phyloP scores from a whole-genome alignment of 2,888 invertebrate genomes.

The Allygus modestus region DNA sequence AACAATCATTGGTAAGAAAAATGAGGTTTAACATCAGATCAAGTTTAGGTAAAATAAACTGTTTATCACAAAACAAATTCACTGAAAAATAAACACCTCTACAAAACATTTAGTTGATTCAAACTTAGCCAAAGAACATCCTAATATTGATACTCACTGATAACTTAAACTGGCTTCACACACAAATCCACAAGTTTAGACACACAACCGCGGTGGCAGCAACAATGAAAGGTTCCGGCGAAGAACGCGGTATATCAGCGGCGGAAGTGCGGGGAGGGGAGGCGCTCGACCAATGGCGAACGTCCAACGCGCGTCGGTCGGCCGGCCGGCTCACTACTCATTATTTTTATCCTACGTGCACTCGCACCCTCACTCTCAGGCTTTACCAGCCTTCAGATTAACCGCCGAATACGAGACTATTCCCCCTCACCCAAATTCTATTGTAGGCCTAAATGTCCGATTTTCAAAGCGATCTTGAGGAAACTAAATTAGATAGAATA shows the following conservation, averaged over 20 bases:
- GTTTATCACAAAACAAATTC: too few species aligned
- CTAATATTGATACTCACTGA: conserved; percentile 17
- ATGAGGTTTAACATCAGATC: too few species aligned
- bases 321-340: background rate
- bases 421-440: too few species aligned
- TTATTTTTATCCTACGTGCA: conserved; percentile 6
- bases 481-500: too few species aligned
- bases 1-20: too few species aligned
- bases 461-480: too few species aligned
- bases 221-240: background rate
- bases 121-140: too few species aligned
- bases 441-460: too few species aligned
- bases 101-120: too few species aligned
- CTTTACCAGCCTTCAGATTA: background rate
- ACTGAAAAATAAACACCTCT: too few species aligned
- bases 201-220: background rate
- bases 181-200: conserved; percentile 19
- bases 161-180: conserved; percentile 21
- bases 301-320: conserved; percentile 20
- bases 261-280: conserved; percentile 11
- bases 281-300: conserved; percentile 20
- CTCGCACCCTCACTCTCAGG: background rate
- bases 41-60: too few species aligned
- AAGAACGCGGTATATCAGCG: conserved; percentile 11
- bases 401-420: background rate